Percentiles rank a stretch among this genome's conserved stretches.
phyloP scores from a whole-genome alignment of 23 tunicate genomes.

The Ascidia mentula region DNA sequence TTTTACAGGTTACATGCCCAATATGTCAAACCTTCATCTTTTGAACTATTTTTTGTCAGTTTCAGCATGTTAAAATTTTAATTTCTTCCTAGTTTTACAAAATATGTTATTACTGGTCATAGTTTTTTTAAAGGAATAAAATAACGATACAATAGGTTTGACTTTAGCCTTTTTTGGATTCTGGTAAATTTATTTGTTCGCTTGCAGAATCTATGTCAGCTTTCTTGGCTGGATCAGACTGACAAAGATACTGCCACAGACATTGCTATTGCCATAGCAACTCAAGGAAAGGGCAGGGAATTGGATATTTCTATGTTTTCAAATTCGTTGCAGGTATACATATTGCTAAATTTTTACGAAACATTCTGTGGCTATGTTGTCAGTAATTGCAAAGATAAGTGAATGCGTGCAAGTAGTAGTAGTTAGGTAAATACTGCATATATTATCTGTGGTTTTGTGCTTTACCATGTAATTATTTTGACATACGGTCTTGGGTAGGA shows the following conservation, averaged over 20 bases:
- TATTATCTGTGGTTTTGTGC: neutral
- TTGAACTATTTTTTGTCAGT: neutral
- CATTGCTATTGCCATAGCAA: conserved; percentile 55
- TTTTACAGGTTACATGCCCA: conserved; percentile 23
- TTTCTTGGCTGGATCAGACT: conserved; percentile 3
- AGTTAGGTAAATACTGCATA: neutral
- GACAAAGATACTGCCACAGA: conserved; percentile 48
- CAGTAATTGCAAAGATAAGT: too few relatives aligned
- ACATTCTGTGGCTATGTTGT: too few relatives aligned
- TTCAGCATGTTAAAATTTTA: too few relatives aligned
- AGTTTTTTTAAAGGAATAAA: too few relatives aligned
- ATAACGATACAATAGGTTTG: too few relatives aligned
- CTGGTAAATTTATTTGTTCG: too few relatives aligned
- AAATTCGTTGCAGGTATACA: conserved; percentile 8
- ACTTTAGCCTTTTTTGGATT: too few relatives aligned
- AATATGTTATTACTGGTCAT: too few relatives aligned
- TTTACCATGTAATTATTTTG: neutral
- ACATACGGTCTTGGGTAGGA: neutral
- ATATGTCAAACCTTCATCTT: neutral
- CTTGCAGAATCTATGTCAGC: conserved; percentile 21
- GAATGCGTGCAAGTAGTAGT: too few relatives aligned
- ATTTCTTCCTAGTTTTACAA: too few relatives aligned
- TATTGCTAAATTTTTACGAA: too few relatives aligned
- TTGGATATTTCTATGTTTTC: conserved; percentile 12
- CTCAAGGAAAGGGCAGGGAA: conserved; percentile 33